These are phyloP conservation scores for Polietes domitor DNA, from an alignment of 2,888 invertebrate genomes.

Conservation along the genomic window DNA sequence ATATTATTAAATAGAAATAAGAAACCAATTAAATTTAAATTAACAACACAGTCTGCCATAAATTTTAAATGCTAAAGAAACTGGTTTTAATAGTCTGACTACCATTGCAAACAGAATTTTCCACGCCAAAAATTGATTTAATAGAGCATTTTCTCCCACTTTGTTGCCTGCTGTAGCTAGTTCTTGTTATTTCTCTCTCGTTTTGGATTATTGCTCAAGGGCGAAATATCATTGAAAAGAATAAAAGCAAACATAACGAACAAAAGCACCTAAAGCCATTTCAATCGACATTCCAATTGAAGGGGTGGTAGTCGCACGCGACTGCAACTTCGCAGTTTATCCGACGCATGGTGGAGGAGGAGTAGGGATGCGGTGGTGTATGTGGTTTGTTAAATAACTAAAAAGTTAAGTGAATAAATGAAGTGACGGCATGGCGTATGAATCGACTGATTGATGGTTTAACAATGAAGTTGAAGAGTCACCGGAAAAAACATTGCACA, in stretches of 20 bases:
- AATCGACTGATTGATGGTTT: constrained; percentile 21
- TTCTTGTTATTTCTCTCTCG: not conserved
- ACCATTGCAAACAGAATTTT: no score
- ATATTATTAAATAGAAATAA: no score
- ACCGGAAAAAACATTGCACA: not conserved
- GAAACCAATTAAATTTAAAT: no score
- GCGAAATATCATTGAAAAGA: constrained; percentile 28
- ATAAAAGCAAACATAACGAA: not conserved
- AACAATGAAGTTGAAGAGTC: not conserved
- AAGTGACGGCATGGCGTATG: not conserved
- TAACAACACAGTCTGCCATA: no score
- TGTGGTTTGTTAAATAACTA: constrained; percentile 8
- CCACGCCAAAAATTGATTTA: no score
- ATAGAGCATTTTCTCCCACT: no score
- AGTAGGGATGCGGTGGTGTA: not conserved
- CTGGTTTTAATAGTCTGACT: no score
- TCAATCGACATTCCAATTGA: not conserved
- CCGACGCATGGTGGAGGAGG: not conserved
- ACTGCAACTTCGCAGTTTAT: not conserved
- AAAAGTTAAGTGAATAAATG: constrained; percentile 22
- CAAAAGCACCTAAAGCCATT: constrained; percentile 14
- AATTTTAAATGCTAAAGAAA: no score
- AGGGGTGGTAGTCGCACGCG: not conserved
- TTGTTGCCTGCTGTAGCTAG: not conserved
- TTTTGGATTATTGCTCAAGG: not conserved